phyloP scores from a whole-genome alignment of 2,113 vertebrate species.

The Cettia cetti region DNA sequence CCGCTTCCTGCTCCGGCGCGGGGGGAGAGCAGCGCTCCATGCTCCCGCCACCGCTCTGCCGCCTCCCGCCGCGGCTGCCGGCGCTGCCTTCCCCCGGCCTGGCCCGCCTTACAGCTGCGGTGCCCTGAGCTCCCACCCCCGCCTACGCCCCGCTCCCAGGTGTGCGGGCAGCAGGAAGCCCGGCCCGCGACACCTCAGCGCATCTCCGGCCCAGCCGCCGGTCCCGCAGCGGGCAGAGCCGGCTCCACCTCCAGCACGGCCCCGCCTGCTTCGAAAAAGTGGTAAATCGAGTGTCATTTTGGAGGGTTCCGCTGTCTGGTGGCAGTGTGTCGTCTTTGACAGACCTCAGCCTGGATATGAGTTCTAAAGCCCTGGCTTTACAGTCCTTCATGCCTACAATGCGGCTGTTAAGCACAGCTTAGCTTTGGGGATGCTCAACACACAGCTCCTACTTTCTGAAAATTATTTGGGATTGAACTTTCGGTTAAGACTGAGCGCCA shows the following conservation, averaged over 20 bases:
- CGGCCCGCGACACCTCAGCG: not conserved
- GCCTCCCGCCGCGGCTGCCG: not conserved
- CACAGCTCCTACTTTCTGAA: not conserved
- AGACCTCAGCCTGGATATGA: not conserved
- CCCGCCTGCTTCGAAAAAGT: not conserved
- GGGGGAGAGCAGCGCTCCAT: conserved; percentile 75
- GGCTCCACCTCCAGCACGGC: conserved; percentile 15
- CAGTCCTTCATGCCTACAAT: not conserved
- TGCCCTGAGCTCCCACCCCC: not conserved
- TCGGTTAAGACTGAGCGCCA: not conserved
- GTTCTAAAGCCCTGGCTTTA: not conserved
- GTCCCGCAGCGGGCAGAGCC: not conserved
- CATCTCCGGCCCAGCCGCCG: not conserved
- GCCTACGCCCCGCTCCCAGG: not conserved
- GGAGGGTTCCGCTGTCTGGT: not conserved
- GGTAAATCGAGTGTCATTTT: not conserved
- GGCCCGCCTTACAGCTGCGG: not conserved
- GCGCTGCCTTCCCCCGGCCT: not conserved
- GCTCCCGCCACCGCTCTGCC: not conserved
- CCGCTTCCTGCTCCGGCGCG: conserved; percentile 64
- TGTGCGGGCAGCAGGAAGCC: not conserved
- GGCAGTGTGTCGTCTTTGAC: not conserved
- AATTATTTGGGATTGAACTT: not conserved
- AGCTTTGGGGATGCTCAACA: not conserved
- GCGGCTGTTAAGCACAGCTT: not conserved